phyloP scores from a whole-genome alignment of 2,888 invertebrate species.

The Ophioninae sp. region DNA sequence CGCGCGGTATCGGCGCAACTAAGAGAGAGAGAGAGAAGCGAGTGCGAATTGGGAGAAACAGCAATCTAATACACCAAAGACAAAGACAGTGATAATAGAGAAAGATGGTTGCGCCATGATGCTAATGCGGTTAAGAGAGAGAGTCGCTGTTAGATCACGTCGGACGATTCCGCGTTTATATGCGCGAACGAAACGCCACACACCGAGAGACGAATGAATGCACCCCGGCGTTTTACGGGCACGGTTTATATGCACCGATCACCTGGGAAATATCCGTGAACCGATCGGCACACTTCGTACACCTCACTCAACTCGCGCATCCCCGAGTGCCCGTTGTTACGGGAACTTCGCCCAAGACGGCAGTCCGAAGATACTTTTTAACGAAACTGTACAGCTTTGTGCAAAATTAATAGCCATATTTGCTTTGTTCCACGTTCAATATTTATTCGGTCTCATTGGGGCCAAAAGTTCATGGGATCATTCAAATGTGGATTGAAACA shows the following conservation, averaged over 20 bases:
- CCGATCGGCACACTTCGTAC: constrained; percentile 48
- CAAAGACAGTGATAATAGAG: constrained; percentile 16
- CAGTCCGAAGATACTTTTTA: no score
- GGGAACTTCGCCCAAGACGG: no score
- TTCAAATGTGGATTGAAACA: no score
- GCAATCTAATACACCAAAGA: constrained; percentile 41
- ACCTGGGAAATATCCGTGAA: constrained; percentile 67
- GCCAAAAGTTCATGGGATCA: no score
- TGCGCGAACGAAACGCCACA: constrained; percentile 38
- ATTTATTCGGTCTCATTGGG: no score
- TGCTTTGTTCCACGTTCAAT: no score
- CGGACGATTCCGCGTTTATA: constrained; percentile 27
- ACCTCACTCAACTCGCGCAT: constrained; percentile 33
- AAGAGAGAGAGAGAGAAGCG: constrained; percentile 32
- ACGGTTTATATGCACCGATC: constrained; percentile 37
- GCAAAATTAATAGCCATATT: no score
- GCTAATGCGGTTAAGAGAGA: constrained; percentile 44
- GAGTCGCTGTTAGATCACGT: constrained; percentile 46
- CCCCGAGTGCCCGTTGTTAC: constrained; percentile 50
- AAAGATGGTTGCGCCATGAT: constrained; percentile 34
- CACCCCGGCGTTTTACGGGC: constrained; percentile 36
- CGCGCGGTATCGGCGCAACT: constrained; percentile 69
- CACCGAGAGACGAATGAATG: constrained; percentile 55
- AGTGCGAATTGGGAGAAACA: constrained; percentile 23
- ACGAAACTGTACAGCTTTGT: no score